Percentiles rank a stretch among this genome's conserved stretches.
These are phyloP conservation scores for Podarcis muralis DNA, from an alignment of 2,113 vertebrate genomes.

Conservation along the genomic window DNA sequence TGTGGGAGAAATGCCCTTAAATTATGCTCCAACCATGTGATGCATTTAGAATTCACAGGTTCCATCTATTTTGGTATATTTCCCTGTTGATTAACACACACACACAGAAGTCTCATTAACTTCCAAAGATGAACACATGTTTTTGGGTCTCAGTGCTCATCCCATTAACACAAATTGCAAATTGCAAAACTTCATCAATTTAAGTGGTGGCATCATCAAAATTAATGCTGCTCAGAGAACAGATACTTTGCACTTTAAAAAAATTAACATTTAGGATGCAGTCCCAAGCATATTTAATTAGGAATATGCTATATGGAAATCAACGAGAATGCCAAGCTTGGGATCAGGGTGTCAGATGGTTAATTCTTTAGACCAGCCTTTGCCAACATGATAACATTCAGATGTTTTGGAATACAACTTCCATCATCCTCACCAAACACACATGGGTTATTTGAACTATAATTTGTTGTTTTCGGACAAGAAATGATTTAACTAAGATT, in stretches of 20 bases:
- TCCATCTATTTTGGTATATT: background rate
- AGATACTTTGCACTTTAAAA: background rate
- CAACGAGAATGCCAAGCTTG: background rate
- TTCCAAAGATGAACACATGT: background rate
- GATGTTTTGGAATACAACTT: too few species aligned
- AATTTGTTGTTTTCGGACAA: background rate
- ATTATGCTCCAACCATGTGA: background rate
- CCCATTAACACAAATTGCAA: background rate
- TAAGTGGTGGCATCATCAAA: fast-evolving
- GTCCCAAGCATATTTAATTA: background rate
- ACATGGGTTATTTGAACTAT: background rate
- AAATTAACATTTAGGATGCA: background rate
- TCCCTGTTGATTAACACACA: background rate
- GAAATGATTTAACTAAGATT: background rate
- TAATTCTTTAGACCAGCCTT: background rate
- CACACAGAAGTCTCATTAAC: background rate
- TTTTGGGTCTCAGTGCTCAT: background rate
- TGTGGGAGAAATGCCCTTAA: background rate
- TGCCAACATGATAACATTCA: too few species aligned
- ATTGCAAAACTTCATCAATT: background rate
- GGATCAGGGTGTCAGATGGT: background rate
- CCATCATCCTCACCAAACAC: background rate
- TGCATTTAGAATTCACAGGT: background rate
- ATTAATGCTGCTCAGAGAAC: background rate
- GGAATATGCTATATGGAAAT: background rate